Evolutionary conservation across 2,113 vertebrate genomes (phyloP).

Genomic region (Ceuthmochares aereus): DNA sequence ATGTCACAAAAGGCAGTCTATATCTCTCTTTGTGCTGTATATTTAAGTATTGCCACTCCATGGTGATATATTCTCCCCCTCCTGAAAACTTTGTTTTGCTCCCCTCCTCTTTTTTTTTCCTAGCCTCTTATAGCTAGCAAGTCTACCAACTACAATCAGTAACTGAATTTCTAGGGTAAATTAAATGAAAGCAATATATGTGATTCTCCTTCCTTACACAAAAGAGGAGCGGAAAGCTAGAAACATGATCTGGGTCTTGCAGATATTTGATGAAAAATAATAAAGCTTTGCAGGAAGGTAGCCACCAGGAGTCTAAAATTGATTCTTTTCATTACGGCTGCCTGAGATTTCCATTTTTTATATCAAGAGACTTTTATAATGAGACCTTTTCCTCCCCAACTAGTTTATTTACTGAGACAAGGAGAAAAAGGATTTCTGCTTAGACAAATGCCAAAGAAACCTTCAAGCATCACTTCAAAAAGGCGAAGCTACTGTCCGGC

Average conservation of each 20-base stretch:
- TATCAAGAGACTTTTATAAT: background rate
- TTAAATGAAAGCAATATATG: conserved; percentile 58
- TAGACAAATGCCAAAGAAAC: background rate
- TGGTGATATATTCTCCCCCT: background rate
- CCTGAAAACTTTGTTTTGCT: background rate
- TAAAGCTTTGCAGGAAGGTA: conserved; percentile 34
- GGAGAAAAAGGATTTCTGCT: background rate
- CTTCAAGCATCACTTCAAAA: background rate
- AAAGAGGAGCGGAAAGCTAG: conserved; percentile 33
- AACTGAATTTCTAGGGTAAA: conserved; percentile 55
- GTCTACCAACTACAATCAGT: conserved; percentile 40
- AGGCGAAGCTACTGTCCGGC: background rate
- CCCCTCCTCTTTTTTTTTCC: accelerated
- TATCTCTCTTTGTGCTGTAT: background rate
- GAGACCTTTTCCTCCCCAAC: background rate
- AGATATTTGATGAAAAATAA: conserved; percentile 61
- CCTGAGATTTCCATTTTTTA: conserved; percentile 39
- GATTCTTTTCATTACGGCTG: conserved; percentile 34
- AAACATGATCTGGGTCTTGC: conserved; percentile 16
- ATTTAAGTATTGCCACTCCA: background rate
- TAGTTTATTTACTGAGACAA: background rate
- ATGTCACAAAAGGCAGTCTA: background rate
- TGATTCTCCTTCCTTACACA: conserved; percentile 39
- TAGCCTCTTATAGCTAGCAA: conserved; percentile 34
- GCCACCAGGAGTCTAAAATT: conserved; percentile 31